Percentiles rank a stretch among this genome's conserved stretches.
Evolutionary conservation across 92 coral and sea anemone species (phyloP).

Genomic region (Siderastrea radians): DNA sequence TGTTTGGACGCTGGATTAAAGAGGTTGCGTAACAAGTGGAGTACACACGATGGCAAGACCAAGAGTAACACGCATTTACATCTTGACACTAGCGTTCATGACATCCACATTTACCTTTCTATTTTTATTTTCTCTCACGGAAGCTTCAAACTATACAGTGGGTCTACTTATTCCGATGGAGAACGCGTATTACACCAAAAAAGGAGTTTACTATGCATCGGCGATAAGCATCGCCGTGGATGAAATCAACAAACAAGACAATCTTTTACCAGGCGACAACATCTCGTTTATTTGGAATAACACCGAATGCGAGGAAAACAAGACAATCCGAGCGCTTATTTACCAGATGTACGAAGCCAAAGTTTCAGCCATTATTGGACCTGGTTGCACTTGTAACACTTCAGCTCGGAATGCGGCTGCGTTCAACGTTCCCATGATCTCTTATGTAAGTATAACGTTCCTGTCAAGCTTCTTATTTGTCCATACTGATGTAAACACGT

Average conservation of each 20-base stretch:
- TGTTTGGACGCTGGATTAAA: background rate
- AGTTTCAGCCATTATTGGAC: slow-evolving; percentile 73
- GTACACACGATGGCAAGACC: background rate
- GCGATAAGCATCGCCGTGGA: slow-evolving; percentile 82
- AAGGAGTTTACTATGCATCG: slow-evolving; percentile 61
- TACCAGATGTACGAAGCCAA: slow-evolving; percentile 61
- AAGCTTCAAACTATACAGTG: slow-evolving; percentile 19
- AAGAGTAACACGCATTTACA: background rate
- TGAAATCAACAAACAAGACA: slow-evolving; percentile 63
- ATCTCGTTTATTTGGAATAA: slow-evolving; percentile 83
- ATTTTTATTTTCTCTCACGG: background rate
- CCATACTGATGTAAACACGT: too few species aligned
- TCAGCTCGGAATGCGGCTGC: slow-evolving; percentile 74
- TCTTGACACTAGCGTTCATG: background rate
- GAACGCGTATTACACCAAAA: background rate
- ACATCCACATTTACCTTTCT: background rate
- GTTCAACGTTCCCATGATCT: slow-evolving; percentile 64
- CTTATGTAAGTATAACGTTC: slow-evolving; percentile 64
- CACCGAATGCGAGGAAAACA: slow-evolving; percentile 48
- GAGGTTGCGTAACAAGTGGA: background rate
- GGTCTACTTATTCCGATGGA: slow-evolving; percentile 40
- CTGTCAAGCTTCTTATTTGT: background rate
- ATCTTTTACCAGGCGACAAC: slow-evolving; percentile 64
- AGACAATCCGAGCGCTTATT: slow-evolving; percentile 52
- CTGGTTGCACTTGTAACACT: slow-evolving; percentile 68